These are phyloP conservation scores for Lycocerus yunnanus DNA, from an alignment of 2,888 invertebrate species.

Conservation along the genomic window DNA sequence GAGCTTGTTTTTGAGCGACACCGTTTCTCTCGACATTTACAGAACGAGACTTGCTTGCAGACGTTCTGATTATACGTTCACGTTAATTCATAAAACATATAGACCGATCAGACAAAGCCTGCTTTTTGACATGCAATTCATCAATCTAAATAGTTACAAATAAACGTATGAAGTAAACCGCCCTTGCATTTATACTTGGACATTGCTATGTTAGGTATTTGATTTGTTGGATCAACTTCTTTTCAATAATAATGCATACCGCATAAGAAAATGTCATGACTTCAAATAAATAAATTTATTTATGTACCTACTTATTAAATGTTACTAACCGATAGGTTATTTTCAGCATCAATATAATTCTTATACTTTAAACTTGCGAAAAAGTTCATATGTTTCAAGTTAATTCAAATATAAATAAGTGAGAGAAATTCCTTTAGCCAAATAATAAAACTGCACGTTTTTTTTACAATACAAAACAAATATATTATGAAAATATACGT, in stretches of 20 bases:
- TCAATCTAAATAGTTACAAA: constrained; percentile 38
- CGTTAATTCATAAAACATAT: constrained; percentile 44
- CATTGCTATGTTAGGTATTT: constrained; percentile 35
- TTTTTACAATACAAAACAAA: no score
- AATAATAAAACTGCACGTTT: no score
- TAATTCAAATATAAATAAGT: no score
- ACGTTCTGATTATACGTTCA: constrained; percentile 45
- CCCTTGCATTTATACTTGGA: constrained; percentile 45
- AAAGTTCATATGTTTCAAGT: no score
- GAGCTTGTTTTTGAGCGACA: constrained; percentile 44
- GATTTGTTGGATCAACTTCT: not conserved
- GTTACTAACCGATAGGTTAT: not conserved
- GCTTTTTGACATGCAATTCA: constrained; percentile 48
- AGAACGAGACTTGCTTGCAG: constrained; percentile 44
- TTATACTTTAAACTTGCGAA: no score
- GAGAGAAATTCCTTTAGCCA: no score
- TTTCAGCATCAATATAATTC: no score
- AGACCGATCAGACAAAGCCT: constrained; percentile 40
- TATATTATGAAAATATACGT: no score
- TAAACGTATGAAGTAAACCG: constrained; percentile 45
- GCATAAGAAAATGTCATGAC: not conserved
- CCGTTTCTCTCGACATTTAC: constrained; percentile 43
- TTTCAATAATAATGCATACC: not conserved
- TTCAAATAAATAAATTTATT: not conserved
- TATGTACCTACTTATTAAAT: not conserved